Evolutionary conservation across 2,797 vertebrate species (phyloP).

Genomic region (Orestias chungarensis): DNA sequence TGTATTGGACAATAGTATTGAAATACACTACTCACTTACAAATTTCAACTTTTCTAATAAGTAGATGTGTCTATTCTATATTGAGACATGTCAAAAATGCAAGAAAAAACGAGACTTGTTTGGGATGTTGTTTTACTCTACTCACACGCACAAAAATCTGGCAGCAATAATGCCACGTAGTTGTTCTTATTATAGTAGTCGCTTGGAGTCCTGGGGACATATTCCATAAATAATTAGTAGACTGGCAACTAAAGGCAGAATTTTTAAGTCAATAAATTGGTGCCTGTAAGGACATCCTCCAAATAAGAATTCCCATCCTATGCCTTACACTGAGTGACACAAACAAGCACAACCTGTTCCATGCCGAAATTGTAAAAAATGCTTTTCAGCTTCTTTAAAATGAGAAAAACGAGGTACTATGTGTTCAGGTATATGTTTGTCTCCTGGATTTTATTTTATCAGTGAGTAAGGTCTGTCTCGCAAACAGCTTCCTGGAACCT

Average conservation of each 20-base stretch:
- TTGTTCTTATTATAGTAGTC: constrained; percentile 5
- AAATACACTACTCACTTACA: neutral
- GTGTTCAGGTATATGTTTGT: neutral
- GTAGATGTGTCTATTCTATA: neutral
- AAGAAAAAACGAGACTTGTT: no score
- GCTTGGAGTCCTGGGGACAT: constrained; percentile 1
- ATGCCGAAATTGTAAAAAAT: neutral
- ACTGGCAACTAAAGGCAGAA: neutral
- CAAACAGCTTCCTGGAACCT: neutral
- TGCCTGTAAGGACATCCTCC: neutral
- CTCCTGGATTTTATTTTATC: neutral
- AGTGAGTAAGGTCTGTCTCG: neutral
- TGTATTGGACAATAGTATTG: neutral
- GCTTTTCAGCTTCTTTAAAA: neutral
- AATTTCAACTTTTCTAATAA: neutral
- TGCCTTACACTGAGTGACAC: neutral
- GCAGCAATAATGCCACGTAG: neutral
- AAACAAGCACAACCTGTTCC: neutral
- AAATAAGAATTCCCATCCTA: constrained; percentile 1
- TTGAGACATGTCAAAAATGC: neutral
- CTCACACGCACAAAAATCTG: neutral
- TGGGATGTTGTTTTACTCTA: neutral
- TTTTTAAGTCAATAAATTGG: constrained; percentile 6
- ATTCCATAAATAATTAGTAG: constrained; percentile 1
- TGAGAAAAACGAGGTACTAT: neutral